Percentiles rank a stretch among this genome's conserved stretches.
phyloP scores from a whole-genome alignment of 2,888 invertebrate genomes.

The Cantharis nigra region DNA sequence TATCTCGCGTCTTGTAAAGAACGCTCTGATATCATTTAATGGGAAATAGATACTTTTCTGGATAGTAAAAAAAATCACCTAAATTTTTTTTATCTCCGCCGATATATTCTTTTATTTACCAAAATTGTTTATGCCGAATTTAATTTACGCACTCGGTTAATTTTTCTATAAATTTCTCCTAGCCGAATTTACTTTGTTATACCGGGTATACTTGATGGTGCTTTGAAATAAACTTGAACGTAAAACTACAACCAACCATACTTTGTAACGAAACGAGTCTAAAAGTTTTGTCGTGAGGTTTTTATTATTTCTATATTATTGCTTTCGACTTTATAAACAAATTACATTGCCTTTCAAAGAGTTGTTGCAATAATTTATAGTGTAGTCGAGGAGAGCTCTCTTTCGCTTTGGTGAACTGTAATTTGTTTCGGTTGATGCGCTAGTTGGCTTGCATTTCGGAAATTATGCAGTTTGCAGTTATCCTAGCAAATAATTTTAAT shows the following conservation, averaged over 20 bases:
- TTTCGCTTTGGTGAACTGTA: not conserved
- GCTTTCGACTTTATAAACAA: not conserved
- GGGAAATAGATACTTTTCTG: slow-evolving; percentile 2
- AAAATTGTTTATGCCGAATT: not conserved
- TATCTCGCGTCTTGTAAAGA: slow-evolving; percentile 1
- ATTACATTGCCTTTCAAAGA: not conserved
- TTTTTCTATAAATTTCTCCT: not conserved
- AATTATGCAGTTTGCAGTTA: not conserved
- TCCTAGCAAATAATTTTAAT: not conserved
- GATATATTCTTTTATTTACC: not conserved
- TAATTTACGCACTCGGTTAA: not conserved
- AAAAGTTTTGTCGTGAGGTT: not conserved
- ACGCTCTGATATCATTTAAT: slow-evolving; percentile 4
- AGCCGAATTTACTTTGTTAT: not conserved
- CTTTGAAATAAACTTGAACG: not conserved
- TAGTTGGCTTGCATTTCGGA: not conserved
- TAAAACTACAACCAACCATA: not conserved
- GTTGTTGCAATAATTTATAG: not conserved
- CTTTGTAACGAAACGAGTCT: not conserved
- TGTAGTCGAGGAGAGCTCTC: not conserved
- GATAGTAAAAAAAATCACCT: not conserved
- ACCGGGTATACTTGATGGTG: too few relatives aligned
- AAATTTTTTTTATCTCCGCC: not conserved
- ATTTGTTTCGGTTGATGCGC: not conserved
- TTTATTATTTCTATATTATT: not conserved